Conservation (phyloP, 2,113 vertebrate genomes). For the Cyprinodon tularosa region DNA sequence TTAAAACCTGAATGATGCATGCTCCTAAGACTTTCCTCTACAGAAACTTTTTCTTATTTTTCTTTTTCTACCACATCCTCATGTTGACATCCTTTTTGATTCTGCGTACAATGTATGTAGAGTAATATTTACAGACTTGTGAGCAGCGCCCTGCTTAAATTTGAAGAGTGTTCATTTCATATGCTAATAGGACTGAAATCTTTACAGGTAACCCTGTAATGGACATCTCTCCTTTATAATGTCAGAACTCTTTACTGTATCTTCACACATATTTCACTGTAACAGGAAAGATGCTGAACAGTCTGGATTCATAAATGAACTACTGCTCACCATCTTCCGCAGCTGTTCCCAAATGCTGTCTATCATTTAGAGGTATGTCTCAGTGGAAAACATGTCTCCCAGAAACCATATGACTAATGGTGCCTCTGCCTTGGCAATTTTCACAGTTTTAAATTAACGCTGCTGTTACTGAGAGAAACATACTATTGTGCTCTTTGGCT, state of each 20-base stretch:
- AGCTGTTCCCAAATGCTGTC: background rate
- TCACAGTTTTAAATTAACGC: conserved; percentile 36
- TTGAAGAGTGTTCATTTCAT: background rate
- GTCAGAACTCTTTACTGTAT: too few relatives aligned
- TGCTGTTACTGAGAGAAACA: conserved; percentile 15
- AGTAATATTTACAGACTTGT: background rate
- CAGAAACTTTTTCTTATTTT: background rate
- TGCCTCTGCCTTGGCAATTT: conserved; percentile 39
- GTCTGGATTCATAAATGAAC: background rate
- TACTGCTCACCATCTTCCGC: too few relatives aligned
- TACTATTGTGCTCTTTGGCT: conserved; percentile 23
- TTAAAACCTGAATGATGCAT: background rate
- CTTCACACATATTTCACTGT: too few relatives aligned
- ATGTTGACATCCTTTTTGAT: background rate
- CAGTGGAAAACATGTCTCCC: background rate
- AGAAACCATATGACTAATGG: conserved; percentile 21
- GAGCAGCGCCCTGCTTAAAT: background rate
- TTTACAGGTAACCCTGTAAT: background rate
- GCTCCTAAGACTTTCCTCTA: background rate
- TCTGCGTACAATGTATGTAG: background rate
- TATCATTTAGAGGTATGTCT: conserved; percentile 14
- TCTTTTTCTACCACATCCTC: background rate
- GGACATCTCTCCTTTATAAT: background rate
- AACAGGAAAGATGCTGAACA: background rate
- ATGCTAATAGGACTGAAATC: background rate